Evolutionary conservation across 2,888 invertebrate genomes (phyloP), one percentile per base, ranked within the genome.

Genomic region (Rhabditoides inermis): DNA sequence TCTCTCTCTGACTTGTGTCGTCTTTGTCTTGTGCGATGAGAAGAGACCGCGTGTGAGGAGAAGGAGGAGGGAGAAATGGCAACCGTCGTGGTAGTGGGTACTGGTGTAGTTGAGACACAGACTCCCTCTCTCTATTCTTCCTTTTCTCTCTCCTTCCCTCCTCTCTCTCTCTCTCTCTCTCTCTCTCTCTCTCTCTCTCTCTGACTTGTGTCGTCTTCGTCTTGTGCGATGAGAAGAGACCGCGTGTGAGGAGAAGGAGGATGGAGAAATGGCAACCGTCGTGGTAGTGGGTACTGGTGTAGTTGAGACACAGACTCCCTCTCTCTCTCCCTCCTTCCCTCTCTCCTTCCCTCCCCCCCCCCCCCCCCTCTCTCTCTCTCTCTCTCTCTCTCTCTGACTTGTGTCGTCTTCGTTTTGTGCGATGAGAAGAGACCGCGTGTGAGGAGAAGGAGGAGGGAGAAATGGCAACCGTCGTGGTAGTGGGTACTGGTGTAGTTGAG

Each of bases 381-480:
- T n/a, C 12, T 27, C 45, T 45, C 45, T 39, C 32, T 39, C 28
- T 41, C 27, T 15, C 23, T 41, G n/a, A 26, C 44, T 15, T 20
- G 48, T 37, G 32, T 37, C 20, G 15, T 36, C 7, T 3, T 3
- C 3, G n/a, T 45, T 35, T 5, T 44, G 44, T 35, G 22, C 47
- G 12, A 27, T 22, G 32, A 36, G 47, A 53, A 28, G 25, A 15
- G 32, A 22, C 7, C 32, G 22, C 12, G 45, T 36, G 35, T 20
- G 40, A 40, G n/a, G 26, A 28, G 25, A 40, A 25, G 25, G 49
- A n/a, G 5, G n/a, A 12, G 25, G 36, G 30, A 37, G 25, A 26
- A 45, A 32, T 20, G 20, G 27, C 48, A 41, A 54, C 49, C 49
- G 15, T 41, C 49, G 49, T 54, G 49, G 49, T 35, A 12, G 27